phyloP scores from a whole-genome alignment of 2,888 invertebrate genomes.

The Acrobasis consociella region DNA sequence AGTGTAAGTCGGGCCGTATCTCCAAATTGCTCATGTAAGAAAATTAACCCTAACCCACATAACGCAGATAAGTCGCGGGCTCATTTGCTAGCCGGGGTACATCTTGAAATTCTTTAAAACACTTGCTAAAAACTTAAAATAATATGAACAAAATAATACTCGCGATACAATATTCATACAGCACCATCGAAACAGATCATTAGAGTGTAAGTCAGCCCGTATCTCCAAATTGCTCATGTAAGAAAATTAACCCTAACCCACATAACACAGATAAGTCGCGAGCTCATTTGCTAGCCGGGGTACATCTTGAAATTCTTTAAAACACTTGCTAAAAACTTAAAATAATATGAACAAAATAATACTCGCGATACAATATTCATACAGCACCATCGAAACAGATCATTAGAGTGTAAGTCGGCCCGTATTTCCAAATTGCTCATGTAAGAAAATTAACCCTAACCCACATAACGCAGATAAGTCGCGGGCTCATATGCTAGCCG shows the following conservation, averaged over 20 bases:
- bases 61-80: constrained; percentile 81
- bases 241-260: constrained; percentile 82
- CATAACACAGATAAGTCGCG: constrained; percentile 81
- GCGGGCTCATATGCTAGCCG: constrained; percentile 82
- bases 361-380: not conserved
- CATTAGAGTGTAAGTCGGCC: constrained; percentile 60
- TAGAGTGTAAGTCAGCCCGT: constrained; percentile 66
- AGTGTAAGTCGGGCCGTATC: constrained; percentile 71
- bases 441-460: constrained; percentile 82
- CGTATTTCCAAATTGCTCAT: constrained; percentile 80
- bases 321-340: not conserved
- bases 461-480: constrained; percentile 81
- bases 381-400: constrained; percentile 25
- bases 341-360: not conserved
- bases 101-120: constrained; percentile 83
- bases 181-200: constrained; percentile 27
- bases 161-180: not conserved
- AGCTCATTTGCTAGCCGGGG: constrained; percentile 82
- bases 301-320: constrained; percentile 76
- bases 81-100: constrained; percentile 82
- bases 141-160: not conserved
- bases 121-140: too few species aligned
- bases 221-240: constrained; percentile 81
- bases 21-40: constrained; percentile 81
- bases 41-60: constrained; percentile 82